These are phyloP conservation scores for Perodicticus potto DNA, from an alignment of 2,797 vertebrate species.

Conservation along the genomic window DNA sequence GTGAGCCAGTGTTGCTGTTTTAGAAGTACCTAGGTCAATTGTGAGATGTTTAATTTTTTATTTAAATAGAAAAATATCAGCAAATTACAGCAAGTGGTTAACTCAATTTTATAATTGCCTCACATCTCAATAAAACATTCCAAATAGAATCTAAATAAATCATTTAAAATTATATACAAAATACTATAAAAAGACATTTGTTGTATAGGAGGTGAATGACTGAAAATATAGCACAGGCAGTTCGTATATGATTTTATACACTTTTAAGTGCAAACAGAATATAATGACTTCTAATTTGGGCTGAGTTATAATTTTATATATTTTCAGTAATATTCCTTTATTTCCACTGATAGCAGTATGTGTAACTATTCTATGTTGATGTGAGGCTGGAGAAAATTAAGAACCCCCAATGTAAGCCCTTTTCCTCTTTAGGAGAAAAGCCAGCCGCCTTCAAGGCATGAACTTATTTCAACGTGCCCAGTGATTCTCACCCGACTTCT, in stretches of 20 bases:
- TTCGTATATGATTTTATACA: not conserved
- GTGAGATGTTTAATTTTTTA: conserved; percentile 7
- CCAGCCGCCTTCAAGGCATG: not conserved
- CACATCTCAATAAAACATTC: conserved; percentile 16
- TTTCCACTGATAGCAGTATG: not conserved
- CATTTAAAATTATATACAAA: not conserved
- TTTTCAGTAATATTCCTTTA: conserved; percentile 43
- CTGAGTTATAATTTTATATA: not conserved
- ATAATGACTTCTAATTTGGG: conserved; percentile 32
- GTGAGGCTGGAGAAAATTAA: conserved; percentile 22
- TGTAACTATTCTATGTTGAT: not conserved
- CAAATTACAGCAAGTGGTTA: not conserved
- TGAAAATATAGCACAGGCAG: not conserved
- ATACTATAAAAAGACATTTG: conserved; percentile 3
- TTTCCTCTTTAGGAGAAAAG: not conserved
- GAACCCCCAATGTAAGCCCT: not conserved
- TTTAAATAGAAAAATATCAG: conserved; percentile 46
- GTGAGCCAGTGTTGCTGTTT: not conserved
- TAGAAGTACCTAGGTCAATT: conserved; percentile 8
- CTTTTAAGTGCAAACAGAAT: conserved; percentile 25
- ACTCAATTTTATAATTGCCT: not conserved
- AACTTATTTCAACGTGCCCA: not conserved
- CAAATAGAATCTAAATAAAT: conserved; percentile 11
- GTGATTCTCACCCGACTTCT: not conserved
- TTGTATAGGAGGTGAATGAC: not conserved